Base-by-base conservation (phyloP, 92 coral and sea anemone genomes). In the Montipora capitata region DNA sequence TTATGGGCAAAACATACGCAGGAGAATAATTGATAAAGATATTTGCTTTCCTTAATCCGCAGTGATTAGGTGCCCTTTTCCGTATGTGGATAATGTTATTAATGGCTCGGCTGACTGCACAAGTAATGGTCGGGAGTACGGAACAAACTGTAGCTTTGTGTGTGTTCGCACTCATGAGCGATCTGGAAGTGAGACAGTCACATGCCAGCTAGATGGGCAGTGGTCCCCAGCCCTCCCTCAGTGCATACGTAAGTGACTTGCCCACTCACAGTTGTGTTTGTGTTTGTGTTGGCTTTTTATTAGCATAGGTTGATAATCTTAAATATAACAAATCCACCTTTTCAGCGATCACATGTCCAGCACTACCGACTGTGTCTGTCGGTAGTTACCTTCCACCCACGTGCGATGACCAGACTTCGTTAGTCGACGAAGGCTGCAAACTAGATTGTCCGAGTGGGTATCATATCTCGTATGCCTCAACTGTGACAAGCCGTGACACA, bases 201-300 rank as follows among this genome's bases (percentile, higher is more conserved):
- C 80, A 2, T 97, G 99, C 63, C 94, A 92, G 91, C 54, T 77
- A 62, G 89, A 88, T 67, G 87, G 82, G 44, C 64, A 89, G 4
- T 97, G 99, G 99, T 73, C 97, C 12, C 98, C 97, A 14, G 45
- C 79, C 2, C 18, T 85, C n/a, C 82, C 96, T 48, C 65, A 83
- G 67, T 97, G 99, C 70, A 74, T 87, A 82, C 88, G 99, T 97
- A 79, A 82, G 95, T 3, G 40, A 64, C 14, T 54, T 45, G 5
- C 51, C 51, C 51, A 45, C 51, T 45, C 51, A 27, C 35, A 27
- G 35, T 27, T 27, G 35, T 27, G 35, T 27, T 27, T 27, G 35
- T 27, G 35, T 27, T 27, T 27, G 35, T 27, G 35, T 27, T 27
- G 35, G 35, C 35, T 27, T 27, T 20, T 27, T 27, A 27, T 27